Base-by-base conservation (phyloP, 2,113 vertebrate genomes). In the Zapornia atra region DNA sequence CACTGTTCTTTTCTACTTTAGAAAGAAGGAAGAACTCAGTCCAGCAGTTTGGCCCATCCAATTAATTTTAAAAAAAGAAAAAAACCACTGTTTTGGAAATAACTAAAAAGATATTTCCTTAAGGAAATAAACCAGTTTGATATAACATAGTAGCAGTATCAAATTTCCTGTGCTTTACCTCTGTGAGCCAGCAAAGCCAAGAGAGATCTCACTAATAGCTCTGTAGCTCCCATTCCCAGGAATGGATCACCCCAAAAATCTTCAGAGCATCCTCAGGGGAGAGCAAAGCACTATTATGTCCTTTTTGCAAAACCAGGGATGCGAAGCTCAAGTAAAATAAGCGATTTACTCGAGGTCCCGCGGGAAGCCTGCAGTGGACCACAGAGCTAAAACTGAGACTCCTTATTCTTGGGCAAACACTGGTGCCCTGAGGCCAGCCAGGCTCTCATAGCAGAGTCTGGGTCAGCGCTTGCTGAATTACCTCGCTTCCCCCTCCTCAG, bases 61-160 rank as follows among this genome's bases (percentile, higher is more conserved):
- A 82, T 18, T 10, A 6, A 60, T 48, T 48, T 38, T 11, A 38
- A 38, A 26, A 57, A 29, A 20, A 86, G 16, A 3, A 3, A 5
- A 56, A 48, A 34, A 50, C 34, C n/a, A n/a, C n/a, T n/a, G 3
- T 29, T 86, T 79, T 89, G 29, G 14, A 86, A 79, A 64, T 14
- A 71, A 9, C 75, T 90, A 80, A 86, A 95, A 86, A 90, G 44
- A 94, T 82, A 42, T 53, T 36, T 22, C 46, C 73, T 72, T 72
- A 86, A 78, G 83, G 56, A 94, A 92, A 88, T 86, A 92, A 93
- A 87, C 3, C 46, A 73, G 53, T 72, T 76, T 68, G 29, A 56
- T 82, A 16, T 22, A 81, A 70, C 5, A 0, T 7, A 53, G 11
- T 8, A 64, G 19, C n/a, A 90, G 63, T 9, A 10, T 57, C 24